Evolutionary conservation across 2,797 vertebrate species (phyloP).

Genomic region (Decapterus maruadsi): DNA sequence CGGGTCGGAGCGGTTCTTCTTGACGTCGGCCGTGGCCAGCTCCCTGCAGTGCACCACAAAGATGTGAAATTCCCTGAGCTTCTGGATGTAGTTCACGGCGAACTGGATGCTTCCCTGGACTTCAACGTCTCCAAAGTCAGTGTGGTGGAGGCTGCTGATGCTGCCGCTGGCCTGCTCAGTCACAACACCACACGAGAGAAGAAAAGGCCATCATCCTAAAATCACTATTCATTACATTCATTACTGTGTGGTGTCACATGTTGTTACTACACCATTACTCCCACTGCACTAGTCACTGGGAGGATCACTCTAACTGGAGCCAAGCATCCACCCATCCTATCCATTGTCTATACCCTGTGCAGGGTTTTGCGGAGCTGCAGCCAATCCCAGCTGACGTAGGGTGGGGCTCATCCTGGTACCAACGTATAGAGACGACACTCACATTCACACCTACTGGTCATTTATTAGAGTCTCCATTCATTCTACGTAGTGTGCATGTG

Average conservation of each 20-base stretch:
- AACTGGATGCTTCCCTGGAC: slow-evolving; percentile 93
- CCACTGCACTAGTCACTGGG: neutral
- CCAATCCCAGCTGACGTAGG: too few species aligned
- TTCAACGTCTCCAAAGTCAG: slow-evolving; percentile 88
- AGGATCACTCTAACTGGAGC: too few species aligned
- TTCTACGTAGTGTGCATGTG: too few species aligned
- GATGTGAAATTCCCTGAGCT: slow-evolving; percentile 92
- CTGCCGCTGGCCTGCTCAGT: slow-evolving; percentile 89
- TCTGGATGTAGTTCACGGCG: slow-evolving; percentile 92
- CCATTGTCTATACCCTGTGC: too few species aligned
- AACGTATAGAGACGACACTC: too few species aligned
- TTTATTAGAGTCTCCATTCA: too few species aligned
- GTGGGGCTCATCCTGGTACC: too few species aligned
- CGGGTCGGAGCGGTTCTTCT: slow-evolving; percentile 94
- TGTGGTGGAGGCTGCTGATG: slow-evolving; percentile 89
- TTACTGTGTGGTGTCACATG: neutral
- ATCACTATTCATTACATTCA: too few species aligned
- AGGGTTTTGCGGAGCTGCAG: too few species aligned
- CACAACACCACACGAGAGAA: slow-evolving; percentile 5
- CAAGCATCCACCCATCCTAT: too few species aligned
- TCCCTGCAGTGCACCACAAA: slow-evolving; percentile 93
- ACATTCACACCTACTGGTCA: too few species aligned
- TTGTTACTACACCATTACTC: neutral
- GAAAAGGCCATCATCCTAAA: neutral
- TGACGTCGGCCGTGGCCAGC: slow-evolving; percentile 90